Evolutionary conservation across 2,113 vertebrate genomes (phyloP), one percentile per base, ranked within the genome.

Genomic region (Apodemus sylvaticus): DNA sequence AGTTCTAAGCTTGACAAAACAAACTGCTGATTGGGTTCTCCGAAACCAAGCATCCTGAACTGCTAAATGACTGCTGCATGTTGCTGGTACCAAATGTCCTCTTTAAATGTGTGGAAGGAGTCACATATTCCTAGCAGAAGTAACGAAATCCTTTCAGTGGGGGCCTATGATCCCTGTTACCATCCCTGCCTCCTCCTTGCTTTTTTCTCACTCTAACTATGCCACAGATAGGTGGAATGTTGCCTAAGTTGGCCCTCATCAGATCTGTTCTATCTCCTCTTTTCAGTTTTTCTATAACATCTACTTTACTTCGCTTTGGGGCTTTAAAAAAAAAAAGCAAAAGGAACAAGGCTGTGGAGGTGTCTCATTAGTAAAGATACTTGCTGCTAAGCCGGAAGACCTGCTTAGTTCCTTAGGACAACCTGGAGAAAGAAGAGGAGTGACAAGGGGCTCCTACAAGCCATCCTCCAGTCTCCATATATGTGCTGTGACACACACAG

Each of bases 1-100:
- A 68, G 24, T 62, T 91, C 89, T 79, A 89, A 64, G 45, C 7
- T 39, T 14, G 42, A 89, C 89, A 90, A 91, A 89, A 95, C 86
- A 22, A 77, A 95, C 76, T 31, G 4, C 20, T 81, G 76, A 85
- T 92, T 7, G 85, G 77, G 88, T 77, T 10, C 86, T 88, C n/a
- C 48, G 82, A 76, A 20, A 19, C 58, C 89, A 91, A 55, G n/a
- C 2, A 31, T 10, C 5, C 20, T 24, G 22, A 62, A 31, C 64
- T 48, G 58, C 51, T 36, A 73, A 11, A 77, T 45, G 76, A 82
- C 36, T 58, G 11, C 31, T 93, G 19, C 42, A 79, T 58, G 8
- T 20, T 95, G 36, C 68, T 89, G 36, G 3, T 85, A 26, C 58
- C 76, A 70, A 58, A 77, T 77, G 19, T 70, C 12, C 62, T 53